These are phyloP conservation scores for Pristionchus exspectatus DNA, from an alignment of 2,888 invertebrate genomes.

Conservation along the genomic window DNA sequence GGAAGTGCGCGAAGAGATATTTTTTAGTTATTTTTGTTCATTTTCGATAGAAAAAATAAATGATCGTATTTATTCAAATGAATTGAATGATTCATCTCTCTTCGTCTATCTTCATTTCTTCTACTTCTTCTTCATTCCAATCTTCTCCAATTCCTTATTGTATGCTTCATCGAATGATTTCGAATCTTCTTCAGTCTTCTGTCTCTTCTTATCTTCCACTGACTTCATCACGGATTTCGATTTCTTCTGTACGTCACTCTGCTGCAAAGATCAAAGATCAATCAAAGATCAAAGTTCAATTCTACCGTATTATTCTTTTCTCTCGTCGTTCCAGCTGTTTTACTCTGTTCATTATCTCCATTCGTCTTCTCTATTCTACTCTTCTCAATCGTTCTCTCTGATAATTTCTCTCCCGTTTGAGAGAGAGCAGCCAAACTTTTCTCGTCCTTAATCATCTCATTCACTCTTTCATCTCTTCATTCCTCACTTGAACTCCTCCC, in stretches of 20 bases:
- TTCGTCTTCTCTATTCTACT: not conserved
- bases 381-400: not conserved
- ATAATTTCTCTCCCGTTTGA: not conserved
- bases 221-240: not conserved
- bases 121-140: not conserved
- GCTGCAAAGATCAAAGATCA: constrained; percentile 7
- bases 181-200: not conserved
- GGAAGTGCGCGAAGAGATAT: no score
- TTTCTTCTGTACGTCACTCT: constrained; percentile 34
- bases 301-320: not conserved
- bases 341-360: not conserved
- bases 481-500: not conserved
- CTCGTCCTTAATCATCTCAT: not conserved
- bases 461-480: not conserved
- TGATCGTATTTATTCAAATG: constrained; percentile 42
- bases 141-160: constrained; percentile 29
- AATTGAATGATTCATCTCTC: constrained; percentile 1
- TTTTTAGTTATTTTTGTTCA: no score
- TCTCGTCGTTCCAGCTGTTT: not conserved
- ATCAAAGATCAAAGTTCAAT: constrained; percentile 11
- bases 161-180: constrained; percentile 19
- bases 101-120: not conserved
- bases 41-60: not conserved
- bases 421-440: not conserved
- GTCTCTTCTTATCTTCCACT: not conserved